A percentile compares a stretch with the other conserved stretches of the same genome.
phyloP scores from a whole-genome alignment of 2,888 invertebrate species.

The Ariolimax columbianus region DNA sequence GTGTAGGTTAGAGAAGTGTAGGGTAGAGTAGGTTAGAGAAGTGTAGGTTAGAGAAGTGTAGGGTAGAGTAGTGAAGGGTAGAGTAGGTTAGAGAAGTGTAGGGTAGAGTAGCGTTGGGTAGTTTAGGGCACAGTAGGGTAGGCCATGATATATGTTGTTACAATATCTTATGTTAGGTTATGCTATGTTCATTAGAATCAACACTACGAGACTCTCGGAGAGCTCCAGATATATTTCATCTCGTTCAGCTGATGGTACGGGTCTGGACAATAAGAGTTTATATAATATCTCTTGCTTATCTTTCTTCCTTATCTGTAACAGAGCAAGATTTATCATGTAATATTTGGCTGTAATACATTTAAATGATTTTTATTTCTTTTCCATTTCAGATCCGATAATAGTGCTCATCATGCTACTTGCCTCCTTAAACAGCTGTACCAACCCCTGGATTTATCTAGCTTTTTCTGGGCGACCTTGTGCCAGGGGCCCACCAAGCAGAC shows the following conservation, averaged over 20 bases:
- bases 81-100: slow-evolving; percentile 1
- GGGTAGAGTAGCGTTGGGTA: slow-evolving; percentile 3
- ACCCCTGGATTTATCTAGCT: slow-evolving; percentile 82
- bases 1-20: slow-evolving; percentile 4
- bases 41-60: slow-evolving; percentile 9
- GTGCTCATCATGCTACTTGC: slow-evolving; percentile 73
- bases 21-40: slow-evolving; percentile 1
- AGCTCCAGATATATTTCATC: too few species aligned
- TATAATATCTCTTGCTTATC: too few species aligned
- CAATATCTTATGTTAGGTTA: too few species aligned
- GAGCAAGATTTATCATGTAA: too few species aligned
- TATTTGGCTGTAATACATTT: too few species aligned
- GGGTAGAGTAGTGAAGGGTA: slow-evolving; percentile 14
- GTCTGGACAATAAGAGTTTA: too few species aligned
- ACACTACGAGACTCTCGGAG: too few species aligned
- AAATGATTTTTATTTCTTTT: neutral
- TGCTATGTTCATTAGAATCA: too few species aligned
- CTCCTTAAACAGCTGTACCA: slow-evolving; percentile 85
- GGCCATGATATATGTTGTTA: too few species aligned
- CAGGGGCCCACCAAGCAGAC: slow-evolving; percentile 41
- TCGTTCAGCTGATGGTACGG: too few species aligned
- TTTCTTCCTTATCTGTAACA: too few species aligned
- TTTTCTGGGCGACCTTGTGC: slow-evolving; percentile 77
- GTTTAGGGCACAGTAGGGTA: neutral
- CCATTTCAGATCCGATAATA: slow-evolving; percentile 54